Evolutionary conservation across 2,888 invertebrate species (phyloP).

Genomic region (Diaprepes abbreviatus): DNA sequence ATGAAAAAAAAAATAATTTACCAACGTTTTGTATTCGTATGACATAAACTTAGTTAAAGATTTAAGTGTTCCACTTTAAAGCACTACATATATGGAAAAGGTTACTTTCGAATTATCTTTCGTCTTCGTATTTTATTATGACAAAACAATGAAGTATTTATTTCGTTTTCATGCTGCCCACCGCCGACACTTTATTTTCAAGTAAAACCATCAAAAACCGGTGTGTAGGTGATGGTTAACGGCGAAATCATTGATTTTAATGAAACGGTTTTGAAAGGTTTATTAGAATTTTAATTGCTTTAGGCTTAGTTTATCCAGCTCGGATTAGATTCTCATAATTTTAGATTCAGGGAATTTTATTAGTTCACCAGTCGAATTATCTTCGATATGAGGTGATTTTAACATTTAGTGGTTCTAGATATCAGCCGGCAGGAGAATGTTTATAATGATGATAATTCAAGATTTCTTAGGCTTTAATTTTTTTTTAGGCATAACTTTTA

Average conservation of each 20-base stretch:
- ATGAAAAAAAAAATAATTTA: too few species aligned
- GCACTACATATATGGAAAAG: not conserved
- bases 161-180: slow-evolving; percentile 2
- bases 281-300: not conserved
- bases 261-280: not conserved
- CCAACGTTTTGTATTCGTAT: too few species aligned
- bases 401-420: too few species aligned
- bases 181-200: slow-evolving; percentile 5
- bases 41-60: too few species aligned
- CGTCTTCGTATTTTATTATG: slow-evolving; percentile 15
- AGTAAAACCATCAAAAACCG: not conserved
- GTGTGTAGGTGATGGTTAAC: slow-evolving; percentile 3
- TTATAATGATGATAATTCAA: too few species aligned
- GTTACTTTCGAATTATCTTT: slow-evolving; percentile 4
- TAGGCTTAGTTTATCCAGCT: not conserved
- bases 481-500: too few species aligned
- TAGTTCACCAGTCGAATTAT: too few species aligned
- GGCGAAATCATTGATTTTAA: slow-evolving; percentile 1
- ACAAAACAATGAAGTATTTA: slow-evolving; percentile 15
- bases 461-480: too few species aligned
- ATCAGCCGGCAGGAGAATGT: too few species aligned
- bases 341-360: not conserved
- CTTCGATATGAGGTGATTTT: too few species aligned
- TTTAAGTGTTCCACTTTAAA: not conserved
- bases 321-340: too few species aligned